Evolutionary conservation across 1,140 invertebrate genomes (phyloP), one percentile per base, ranked within the genome.

Genomic region (Adelges cooleyi): DNA sequence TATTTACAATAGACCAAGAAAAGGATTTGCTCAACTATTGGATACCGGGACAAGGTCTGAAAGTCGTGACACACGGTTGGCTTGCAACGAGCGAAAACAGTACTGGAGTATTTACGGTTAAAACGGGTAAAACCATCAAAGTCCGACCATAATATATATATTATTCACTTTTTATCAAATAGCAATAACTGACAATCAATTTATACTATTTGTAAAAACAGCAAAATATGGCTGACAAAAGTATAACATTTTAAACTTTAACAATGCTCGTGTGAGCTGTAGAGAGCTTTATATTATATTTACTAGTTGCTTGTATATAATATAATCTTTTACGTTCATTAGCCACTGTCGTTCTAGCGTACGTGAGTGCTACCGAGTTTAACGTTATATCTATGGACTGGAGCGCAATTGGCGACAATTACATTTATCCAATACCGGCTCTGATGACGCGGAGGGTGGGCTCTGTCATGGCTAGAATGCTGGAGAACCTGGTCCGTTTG

Each of bases 301-400:
- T n/a, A n/a, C n/a, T n/a, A n/a, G n/a, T n/a, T n/a, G n/a, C n/a
- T n/a, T n/a, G n/a, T n/a, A n/a, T n/a, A n/a, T n/a, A n/a, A n/a
- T n/a, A n/a, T 33, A 33, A 33, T 33, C 11, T 11, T 33, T 33
- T 33, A 33, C 5, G 5, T 33, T 6, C 11, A 6, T 11, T 33
- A 33, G 11, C 29, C 11, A 33, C 11, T 33, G 5, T 33, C 11
- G 29, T 56, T 56, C n/a, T 52, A 73, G 81, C 79, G 33, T 84
- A 83, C 70, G 71, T 85, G 2, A 68, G 71, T 22, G 70, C 70
- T 13, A 74, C 71, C 0, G 76, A 83, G 68, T 77, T 78, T 13
- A 85, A 85, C 68, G 76, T 86, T 2, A 80, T 86, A 66, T 73
- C 79, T n/a, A 74, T 86, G 0, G 81, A 86, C 67, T 86, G 84